Evolutionary conservation across 2,113 vertebrate genomes (phyloP), one percentile per base, ranked within the genome.

Genomic region (Austrofundulus limnaeus): DNA sequence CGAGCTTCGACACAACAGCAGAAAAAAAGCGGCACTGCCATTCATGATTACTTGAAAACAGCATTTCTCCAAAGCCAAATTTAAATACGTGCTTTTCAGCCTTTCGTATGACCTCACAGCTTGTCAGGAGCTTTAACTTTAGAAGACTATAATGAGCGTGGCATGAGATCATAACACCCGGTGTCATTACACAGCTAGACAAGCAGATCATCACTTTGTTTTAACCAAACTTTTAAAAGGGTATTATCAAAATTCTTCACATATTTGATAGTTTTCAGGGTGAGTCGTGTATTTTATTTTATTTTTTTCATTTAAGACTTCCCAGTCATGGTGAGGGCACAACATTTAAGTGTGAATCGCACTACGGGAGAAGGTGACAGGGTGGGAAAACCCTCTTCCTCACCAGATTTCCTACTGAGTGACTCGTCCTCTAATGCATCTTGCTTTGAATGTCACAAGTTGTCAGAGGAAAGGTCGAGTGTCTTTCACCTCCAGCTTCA

Each of bases 321-420:
- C 3, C n/a, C 25, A 69, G 52, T 53, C 24, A 60, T 5, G 25
- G 21, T 1, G 34, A 66, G 24, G 51, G 45, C 56, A 61, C 19
- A 66, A 57, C 53, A 70, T 71, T 75, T 60, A 67, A 65, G 65
- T 66, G 71, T 80, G 81, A 85, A 78, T 87, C 84, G 85, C 80
- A 81, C 70, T 39, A 41, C 57, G 23, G 65, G 42, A n/a, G 21
- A 14, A 84, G 66, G 62, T 69, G 82, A 77, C 68, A 80, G 66
- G 59, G 66, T 72, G 76, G 82, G 88, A 88, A 88, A 89, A 78
- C 66, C 77, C 70, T 78, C 75, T 62, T 47, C 74, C 25, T 62
- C 72, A 65, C 48, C 70, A 79, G 58, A 87, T 78, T 62, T 83
- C 66, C 78, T 61, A 66, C 61, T 65, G 64, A 62, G 62, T 64